Percentiles rank a stretch among this genome's conserved stretches.
Conservation (phyloP, 2,888 invertebrate species). For the Sarcophaga carnaria region DNA sequence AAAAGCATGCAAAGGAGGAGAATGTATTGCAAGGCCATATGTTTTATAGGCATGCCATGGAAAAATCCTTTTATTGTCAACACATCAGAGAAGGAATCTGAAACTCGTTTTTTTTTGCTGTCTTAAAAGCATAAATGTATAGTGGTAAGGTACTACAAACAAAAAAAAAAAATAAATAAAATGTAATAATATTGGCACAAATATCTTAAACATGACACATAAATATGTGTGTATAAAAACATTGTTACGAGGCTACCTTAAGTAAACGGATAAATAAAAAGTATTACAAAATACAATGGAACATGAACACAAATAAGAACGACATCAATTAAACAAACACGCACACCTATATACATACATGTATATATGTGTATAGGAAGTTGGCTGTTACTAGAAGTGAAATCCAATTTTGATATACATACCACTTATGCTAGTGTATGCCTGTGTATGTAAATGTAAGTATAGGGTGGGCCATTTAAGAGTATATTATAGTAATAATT, state of each 20-base stretch:
- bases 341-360: background rate
- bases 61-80: conserved; percentile 49
- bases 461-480: no score
- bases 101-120: conserved; percentile 7
- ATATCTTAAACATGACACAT: conserved; percentile 38
- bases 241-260: background rate
- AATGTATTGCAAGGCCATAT: conserved; percentile 5
- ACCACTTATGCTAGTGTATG: background rate
- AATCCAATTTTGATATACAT: conserved; percentile 55
- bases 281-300: background rate
- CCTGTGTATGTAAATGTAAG: no score
- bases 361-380: background rate
- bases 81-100: background rate
- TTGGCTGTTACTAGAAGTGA: conserved; percentile 47
- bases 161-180: conserved; percentile 6
- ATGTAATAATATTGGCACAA: conserved; percentile 53
- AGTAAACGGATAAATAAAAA: background rate
- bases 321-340: background rate
- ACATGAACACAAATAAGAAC: background rate
- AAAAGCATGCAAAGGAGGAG: background rate
- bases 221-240: background rate
- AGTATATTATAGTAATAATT: no score
- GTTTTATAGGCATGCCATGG: conserved; percentile 9
- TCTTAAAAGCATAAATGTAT: background rate
- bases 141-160: background rate